Evolutionary conservation across 1,140 invertebrate genomes (phyloP), one percentile per base, ranked within the genome.

Genomic region (Bombus picipes): DNA sequence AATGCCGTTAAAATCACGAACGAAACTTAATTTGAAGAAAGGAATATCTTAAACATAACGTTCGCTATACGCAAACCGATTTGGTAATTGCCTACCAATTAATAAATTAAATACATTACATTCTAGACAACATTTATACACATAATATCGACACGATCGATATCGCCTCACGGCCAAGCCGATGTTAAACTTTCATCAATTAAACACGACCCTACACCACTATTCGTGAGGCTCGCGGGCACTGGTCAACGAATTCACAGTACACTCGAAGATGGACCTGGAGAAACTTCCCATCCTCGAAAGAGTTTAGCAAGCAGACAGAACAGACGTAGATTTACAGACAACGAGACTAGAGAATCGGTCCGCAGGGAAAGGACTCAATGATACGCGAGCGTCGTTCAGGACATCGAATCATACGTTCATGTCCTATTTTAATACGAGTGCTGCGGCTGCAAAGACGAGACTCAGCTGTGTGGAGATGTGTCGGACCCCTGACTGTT

Each of bases 401-500:
- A 57, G 78, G 86, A 37, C 62, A 59, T 13, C 0, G 37, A 43
- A 15, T 65, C n/a, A 18, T 15, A n/a, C 2, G 39, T 37, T 34
- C 37, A 13, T 32, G 68, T 66, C 39, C 25, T 78, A 10, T 57
- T 65, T 94, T 94, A 95, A 71, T 95, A 95, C 53, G 95, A 95
- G 86, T 95, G 94, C 94, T 95, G 95, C 93, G 94, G 94, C 94
- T 95, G 94, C 94, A 95, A 90, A 83, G 94, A 94, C 93, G 94
- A 92, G 92, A 91, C 94, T 95, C 95, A 95, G 94, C 95, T 95
- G 88, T 94, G 94, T 81, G 93, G 92, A 43, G 94, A 95, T 10
- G 93, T 92, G 62, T 95, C 94, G 79, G 94, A 94, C 84, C 94
- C 93, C 88, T 95, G 95, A 79, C 94, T 95, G 82, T 92, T 94